Percentiles rank a stretch among this genome's conserved stretches.
These are phyloP conservation scores for Xerus rutilus DNA, from an alignment of 2,797 vertebrate species.

Conservation along the genomic window DNA sequence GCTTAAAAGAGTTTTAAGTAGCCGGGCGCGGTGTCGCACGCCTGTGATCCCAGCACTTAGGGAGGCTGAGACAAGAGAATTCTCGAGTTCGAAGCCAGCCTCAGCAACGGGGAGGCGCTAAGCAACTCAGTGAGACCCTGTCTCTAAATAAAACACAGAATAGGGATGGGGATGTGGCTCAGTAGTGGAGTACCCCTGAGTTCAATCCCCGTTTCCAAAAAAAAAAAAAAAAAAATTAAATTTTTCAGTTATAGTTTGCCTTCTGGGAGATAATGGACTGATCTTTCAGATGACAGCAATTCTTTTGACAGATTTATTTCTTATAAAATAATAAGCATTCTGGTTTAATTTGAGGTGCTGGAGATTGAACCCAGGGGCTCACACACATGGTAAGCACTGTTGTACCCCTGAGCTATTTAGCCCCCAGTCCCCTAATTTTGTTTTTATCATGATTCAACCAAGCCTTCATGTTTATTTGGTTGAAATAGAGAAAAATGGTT, in stretches of 20 bases:
- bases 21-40: too few species aligned
- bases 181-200: too few species aligned
- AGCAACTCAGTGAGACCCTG: too few species aligned
- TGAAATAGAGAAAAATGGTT: slow-evolving; percentile 30
- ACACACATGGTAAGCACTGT: not conserved
- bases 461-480: not conserved
- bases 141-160: too few species aligned
- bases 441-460: slow-evolving; percentile 2
- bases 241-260: not conserved
- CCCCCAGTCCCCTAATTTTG: not conserved
- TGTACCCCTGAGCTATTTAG: not conserved
- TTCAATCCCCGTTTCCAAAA: too few species aligned
- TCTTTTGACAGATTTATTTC: not conserved
- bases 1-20: not conserved
- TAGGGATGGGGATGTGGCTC: too few species aligned
- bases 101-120: too few species aligned
- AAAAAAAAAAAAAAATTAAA: not conserved
- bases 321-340: slow-evolving; percentile 14
- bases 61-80: too few species aligned
- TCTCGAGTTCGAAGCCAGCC: too few species aligned
- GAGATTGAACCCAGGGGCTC: not conserved
- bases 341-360: not conserved
- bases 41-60: too few species aligned
- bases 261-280: not conserved
- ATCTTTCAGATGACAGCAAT: not conserved